Base-by-base conservation (phyloP, 2,797 vertebrate genomes). In the Miichthys miiuy region DNA sequence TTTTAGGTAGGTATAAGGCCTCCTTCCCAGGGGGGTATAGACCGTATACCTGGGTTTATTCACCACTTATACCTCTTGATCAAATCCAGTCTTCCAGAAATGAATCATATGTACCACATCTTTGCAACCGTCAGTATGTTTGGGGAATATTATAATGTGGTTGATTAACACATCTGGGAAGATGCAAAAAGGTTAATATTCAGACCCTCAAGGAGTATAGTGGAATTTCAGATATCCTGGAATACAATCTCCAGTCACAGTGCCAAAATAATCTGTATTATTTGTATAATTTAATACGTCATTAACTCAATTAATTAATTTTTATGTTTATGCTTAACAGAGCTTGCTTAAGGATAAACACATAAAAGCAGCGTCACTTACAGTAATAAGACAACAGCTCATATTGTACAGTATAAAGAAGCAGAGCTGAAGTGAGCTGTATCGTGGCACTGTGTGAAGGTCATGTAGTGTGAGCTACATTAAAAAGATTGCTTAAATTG, bases 401-500 rank as follows among this genome's bases (percentile, higher is more conserved):
- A 2, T 27, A 20, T 20, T 46, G 50, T 74, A 65, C 61, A 61
- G 54, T 68, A 51, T 20, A 13, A 79, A 60, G 74, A 47, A 65
- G 51, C 5, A 0, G 41, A 67, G 72, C 65, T 67, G 34, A 64
- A 84, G 72, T 69, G 46, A 81, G 65, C 67, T 44, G 44, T 58
- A 30, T 70, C 18, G 52, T 30, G 27, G n/a, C 58, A 16, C 57
- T 11, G 42, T 89, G 70, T 82, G 88, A 88, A 86, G 82, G 87
- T 84, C 75, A 51, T n/a, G 41, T 52, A 55, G 66, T 52, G 56
- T 62, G 74, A 82, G 75, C 67, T 78, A 77, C 90, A 85, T 86
- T 89, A 85, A 72, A 75, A n/a, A 75, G 69, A 89, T 84, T 84
- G 81, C 60, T 62, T 63, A 66, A 68, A 81, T 48, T 74, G 75